Evolutionary conservation across 2,888 invertebrate genomes (phyloP).

Genomic region (Sympetrum striolatum): DNA sequence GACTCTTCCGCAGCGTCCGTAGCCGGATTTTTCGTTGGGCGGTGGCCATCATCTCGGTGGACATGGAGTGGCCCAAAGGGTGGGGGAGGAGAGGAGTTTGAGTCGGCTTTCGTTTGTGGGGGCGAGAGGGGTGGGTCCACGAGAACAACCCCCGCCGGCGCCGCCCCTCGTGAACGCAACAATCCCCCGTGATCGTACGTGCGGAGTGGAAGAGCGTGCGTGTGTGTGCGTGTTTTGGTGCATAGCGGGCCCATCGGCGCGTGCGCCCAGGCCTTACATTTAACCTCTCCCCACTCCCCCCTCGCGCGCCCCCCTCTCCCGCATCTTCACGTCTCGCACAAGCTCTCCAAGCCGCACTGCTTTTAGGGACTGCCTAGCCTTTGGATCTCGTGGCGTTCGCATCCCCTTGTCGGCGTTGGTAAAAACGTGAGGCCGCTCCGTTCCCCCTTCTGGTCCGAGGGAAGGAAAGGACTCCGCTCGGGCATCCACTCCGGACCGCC

Average conservation of each 20-base stretch:
- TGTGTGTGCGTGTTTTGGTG: not conserved
- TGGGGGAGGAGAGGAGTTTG: not conserved
- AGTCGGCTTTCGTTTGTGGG: not conserved
- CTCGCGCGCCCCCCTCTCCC: not conserved
- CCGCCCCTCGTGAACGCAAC: not conserved
- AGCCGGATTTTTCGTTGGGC: not conserved
- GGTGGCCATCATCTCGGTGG: not conserved
- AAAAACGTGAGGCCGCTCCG: not conserved
- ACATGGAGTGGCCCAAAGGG: not conserved
- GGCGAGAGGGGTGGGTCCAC: not conserved
- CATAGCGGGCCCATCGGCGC: not conserved
- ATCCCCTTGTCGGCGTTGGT: not conserved
- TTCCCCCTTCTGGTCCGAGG: not conserved
- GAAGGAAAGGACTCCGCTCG: not conserved
- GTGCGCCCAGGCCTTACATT: not conserved
- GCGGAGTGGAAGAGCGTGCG: not conserved
- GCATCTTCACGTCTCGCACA: not conserved
- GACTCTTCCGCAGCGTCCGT: not conserved
- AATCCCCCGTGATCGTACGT: not conserved
- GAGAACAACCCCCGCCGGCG: not conserved
- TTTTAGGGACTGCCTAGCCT: not conserved
- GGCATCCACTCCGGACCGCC: not conserved
- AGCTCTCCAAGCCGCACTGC: not conserved
- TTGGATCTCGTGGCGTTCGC: not conserved
- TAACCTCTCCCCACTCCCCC: not conserved